Conservation (phyloP, 2,113 vertebrate genomes). For the Cyprinus carpio region DNA sequence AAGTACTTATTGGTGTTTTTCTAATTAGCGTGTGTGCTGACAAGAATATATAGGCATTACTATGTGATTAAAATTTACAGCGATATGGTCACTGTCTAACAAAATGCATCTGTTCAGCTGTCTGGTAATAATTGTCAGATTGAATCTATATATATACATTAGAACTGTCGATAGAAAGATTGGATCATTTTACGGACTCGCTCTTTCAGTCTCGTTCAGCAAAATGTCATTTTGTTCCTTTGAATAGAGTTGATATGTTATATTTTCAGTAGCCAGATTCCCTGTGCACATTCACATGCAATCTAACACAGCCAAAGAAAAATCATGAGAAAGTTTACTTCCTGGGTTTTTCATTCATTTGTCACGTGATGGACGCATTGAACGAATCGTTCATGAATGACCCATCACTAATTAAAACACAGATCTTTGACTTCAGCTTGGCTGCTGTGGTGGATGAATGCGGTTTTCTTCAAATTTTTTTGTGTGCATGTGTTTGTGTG, state of each 20-base stretch:
- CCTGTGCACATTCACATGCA: neutral
- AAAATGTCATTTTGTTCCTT: neutral
- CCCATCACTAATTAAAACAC: conserved; percentile 3
- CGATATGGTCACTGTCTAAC: neutral
- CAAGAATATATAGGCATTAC: neutral
- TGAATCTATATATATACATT: neutral
- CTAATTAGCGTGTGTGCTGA: neutral
- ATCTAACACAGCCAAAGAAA: neutral
- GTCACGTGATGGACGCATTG: neutral
- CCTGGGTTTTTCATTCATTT: neutral
- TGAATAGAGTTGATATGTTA: too few species aligned
- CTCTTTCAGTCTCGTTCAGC: neutral
- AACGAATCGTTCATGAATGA: conserved; percentile 3
- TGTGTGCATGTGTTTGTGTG: conserved; percentile 37
- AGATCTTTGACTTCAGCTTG: neutral
- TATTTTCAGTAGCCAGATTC: neutral
- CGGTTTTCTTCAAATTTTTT: conserved; percentile 39
- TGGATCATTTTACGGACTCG: too few species aligned
- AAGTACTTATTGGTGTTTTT: neutral
- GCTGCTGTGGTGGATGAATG: conserved; percentile 3
- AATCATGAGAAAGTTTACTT: neutral
- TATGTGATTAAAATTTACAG: neutral
- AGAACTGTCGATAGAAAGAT: neutral
- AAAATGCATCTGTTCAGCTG: neutral
- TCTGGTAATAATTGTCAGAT: neutral